phyloP scores from a whole-genome alignment of 2,797 vertebrate genomes.

The Denticeps clupeoides region DNA sequence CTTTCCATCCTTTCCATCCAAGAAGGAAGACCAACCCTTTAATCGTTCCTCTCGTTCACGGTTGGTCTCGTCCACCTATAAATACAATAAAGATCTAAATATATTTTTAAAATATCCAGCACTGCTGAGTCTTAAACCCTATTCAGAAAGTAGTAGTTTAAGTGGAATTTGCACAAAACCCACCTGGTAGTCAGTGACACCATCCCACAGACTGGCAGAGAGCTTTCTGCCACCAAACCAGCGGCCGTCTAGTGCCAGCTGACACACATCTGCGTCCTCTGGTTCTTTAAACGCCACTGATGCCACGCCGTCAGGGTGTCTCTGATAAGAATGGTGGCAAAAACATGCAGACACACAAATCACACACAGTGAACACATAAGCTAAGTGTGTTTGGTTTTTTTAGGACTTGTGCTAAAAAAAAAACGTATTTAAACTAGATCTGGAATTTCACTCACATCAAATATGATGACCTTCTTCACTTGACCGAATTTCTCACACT shows the following conservation, averaged over 20 bases:
- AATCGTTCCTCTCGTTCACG: conserved; percentile 89
- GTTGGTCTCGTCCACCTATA: conserved; percentile 83
- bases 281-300: conserved; percentile 85
- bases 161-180: neutral
- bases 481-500: conserved; percentile 94
- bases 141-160: neutral
- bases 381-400: neutral
- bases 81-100: neutral
- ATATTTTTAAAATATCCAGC: no score
- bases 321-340: conserved; percentile 55
- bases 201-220: conserved; percentile 76
- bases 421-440: no score
- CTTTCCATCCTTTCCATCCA: conserved; percentile 42
- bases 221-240: conserved; percentile 93
- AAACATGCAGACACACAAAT: neutral
- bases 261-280: conserved; percentile 74
- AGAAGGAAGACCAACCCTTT: conserved; percentile 77
- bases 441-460: conserved; percentile 71
- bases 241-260: conserved; percentile 72
- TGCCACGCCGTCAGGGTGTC: conserved; percentile 86
- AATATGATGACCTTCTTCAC: conserved; percentile 94
- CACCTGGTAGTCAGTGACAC: conserved; percentile 89
- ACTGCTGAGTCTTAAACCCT: no score
- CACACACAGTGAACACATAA: neutral
- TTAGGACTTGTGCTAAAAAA: no score